These are phyloP conservation scores for Hemithea aestivaria DNA, from an alignment of 2,888 invertebrate genomes.

Conservation along the genomic window DNA sequence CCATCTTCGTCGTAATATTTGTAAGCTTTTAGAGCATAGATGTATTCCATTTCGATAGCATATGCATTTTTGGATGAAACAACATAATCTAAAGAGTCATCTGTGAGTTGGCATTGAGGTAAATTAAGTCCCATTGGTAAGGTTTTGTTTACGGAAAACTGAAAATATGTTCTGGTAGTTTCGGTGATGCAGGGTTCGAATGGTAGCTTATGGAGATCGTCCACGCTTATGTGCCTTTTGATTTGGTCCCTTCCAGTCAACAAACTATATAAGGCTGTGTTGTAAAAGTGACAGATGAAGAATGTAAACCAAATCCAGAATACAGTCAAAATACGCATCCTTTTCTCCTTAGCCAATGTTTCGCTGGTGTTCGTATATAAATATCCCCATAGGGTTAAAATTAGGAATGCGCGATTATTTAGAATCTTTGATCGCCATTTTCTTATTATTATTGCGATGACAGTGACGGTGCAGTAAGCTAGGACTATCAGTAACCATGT, in stretches of 20 bases:
- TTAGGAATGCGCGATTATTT: slow-evolving; percentile 27
- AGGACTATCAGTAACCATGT: slow-evolving; percentile 48
- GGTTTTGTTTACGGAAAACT: slow-evolving; percentile 39
- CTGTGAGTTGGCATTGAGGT: slow-evolving; percentile 34
- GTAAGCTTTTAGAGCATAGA: slow-evolving; percentile 37
- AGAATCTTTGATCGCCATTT: slow-evolving; percentile 23
- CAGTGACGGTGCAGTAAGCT: slow-evolving; percentile 28
- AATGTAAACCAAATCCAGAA: slow-evolving; percentile 58
- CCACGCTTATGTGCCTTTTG: slow-evolving; percentile 27
- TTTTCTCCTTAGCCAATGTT: slow-evolving; percentile 34
- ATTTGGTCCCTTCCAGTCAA: slow-evolving; percentile 40
- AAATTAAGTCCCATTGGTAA: slow-evolving; percentile 34
- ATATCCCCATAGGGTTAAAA: slow-evolving; percentile 46
- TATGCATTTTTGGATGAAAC: slow-evolving; percentile 36
- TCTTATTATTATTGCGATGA: slow-evolving; percentile 25
- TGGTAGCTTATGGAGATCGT: slow-evolving; percentile 32
- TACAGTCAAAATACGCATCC: slow-evolving; percentile 38
- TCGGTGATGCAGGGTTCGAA: slow-evolving; percentile 47
- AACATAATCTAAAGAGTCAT: slow-evolving; percentile 37
- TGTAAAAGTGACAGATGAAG: slow-evolving; percentile 53
- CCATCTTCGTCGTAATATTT: slow-evolving; percentile 39
- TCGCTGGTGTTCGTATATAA: slow-evolving; percentile 40
- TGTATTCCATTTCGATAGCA: slow-evolving; percentile 39
- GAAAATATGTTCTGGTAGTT: slow-evolving; percentile 35
- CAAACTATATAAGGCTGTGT: slow-evolving; percentile 48